These are phyloP conservation scores for Microctonus brassicae DNA, from an alignment of 2,888 invertebrate genomes.

Conservation along the genomic window DNA sequence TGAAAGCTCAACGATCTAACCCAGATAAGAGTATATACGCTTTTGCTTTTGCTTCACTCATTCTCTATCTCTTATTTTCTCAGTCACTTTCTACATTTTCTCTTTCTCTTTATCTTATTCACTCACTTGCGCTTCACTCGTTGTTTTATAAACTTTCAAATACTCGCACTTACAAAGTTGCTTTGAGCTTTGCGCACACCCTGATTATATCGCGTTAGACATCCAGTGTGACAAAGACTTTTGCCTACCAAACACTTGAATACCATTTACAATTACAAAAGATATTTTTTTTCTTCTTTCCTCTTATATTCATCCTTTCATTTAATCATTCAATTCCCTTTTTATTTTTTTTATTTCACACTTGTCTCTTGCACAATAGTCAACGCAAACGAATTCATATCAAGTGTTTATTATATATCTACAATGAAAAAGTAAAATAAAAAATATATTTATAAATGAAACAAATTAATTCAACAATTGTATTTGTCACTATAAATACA, in stretches of 20 bases:
- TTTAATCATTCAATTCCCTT: too few species aligned
- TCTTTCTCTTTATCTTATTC: neutral
- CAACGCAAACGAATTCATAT: neutral
- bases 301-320: too few species aligned
- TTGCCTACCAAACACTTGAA: neutral
- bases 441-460: too few species aligned
- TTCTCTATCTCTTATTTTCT: too few species aligned
- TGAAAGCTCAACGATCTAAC: conserved; percentile 51
- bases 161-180: conserved; percentile 1
- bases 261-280: neutral
- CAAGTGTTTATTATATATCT: too few species aligned
- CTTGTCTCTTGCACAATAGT: too few species aligned
- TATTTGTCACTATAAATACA: neutral
- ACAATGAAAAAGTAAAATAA: neutral
- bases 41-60: neutral
- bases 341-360: too few species aligned
- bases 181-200: conserved; percentile 19
- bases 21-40: conserved; percentile 52
- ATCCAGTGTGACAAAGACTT: neutral
- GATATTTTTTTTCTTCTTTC: neutral
- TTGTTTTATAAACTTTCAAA: conserved; percentile 21
- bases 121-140: conserved; percentile 2
- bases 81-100: too few species aligned
- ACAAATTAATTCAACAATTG: neutral
- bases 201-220: neutral